These are phyloP conservation scores for Taxidea taxus DNA, from an alignment of 2,113 vertebrate genomes.

Conservation along the genomic window DNA sequence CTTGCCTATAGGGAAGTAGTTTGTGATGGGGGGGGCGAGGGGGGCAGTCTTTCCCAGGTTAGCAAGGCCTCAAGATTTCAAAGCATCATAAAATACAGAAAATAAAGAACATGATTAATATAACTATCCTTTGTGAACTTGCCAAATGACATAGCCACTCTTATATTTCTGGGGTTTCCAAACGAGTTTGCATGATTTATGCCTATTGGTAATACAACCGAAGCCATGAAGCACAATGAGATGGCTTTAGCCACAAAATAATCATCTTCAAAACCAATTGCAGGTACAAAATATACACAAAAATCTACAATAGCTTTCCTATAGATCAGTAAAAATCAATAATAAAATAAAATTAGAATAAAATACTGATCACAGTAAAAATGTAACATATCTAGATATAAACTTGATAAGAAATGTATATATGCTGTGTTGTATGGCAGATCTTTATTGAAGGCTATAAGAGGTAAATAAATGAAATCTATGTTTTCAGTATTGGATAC, in stretches of 20 bases:
- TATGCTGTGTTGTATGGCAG: not conserved
- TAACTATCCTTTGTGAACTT: not conserved
- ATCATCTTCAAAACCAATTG: not conserved
- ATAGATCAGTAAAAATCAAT: not conserved
- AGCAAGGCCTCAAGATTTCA: not conserved
- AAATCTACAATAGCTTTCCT: not conserved
- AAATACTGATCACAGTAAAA: not conserved
- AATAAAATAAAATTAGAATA: constrained; percentile 8
- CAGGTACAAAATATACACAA: not conserved
- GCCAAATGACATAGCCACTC: not conserved
- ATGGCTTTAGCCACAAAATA: not conserved
- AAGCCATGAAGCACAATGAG: not conserved
- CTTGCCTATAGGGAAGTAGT: not conserved
- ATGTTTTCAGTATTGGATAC: not conserved
- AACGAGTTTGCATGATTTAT: not conserved
- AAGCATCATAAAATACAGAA: not conserved
- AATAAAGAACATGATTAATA: not conserved
- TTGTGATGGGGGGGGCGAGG: not conserved
- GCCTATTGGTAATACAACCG: not conserved
- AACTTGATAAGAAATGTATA: not conserved
- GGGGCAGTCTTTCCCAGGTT: not conserved
- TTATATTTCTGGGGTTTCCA: not conserved
- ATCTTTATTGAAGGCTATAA: not conserved
- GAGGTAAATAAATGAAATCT: not conserved
- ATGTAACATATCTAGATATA: not conserved